A percentile compares a stretch with the other conserved stretches of the same genome.
Conservation (phyloP, 2,797 vertebrate genomes). For the Hemibagrus guttatus region DNA sequence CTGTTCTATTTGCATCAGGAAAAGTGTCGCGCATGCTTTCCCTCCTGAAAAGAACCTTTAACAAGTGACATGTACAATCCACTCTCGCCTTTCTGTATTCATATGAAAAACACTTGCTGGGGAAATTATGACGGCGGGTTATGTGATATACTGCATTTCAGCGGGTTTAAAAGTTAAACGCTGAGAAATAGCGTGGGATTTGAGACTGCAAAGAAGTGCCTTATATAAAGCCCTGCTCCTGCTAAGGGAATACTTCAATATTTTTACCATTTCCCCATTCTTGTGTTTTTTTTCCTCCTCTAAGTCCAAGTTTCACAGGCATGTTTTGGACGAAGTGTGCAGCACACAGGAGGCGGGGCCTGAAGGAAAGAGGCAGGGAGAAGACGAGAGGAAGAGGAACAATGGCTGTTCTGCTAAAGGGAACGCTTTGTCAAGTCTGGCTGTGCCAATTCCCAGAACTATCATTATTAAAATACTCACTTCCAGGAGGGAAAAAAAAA, state of each 20-base stretch:
- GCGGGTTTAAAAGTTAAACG: conserved; percentile 27
- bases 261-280: conserved; percentile 57
- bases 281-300: neutral
- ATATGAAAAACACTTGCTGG: neutral
- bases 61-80: neutral
- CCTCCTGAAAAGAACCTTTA: conserved; percentile 4
- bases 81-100: neutral
- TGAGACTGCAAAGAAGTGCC: conserved; percentile 29
- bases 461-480: conserved; percentile 84
- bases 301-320: conserved; percentile 71
- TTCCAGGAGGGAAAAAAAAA: conserved; percentile 72
- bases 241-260: conserved; percentile 59
- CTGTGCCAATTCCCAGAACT: conserved; percentile 77
- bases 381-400: conserved; percentile 66
- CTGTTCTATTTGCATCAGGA: conserved; percentile 73
- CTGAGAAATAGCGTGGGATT: conserved; percentile 23
- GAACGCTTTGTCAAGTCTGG: conserved; percentile 65
- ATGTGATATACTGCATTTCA: conserved; percentile 26
- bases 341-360: conserved; percentile 71
- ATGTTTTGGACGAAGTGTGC: conserved; percentile 59
- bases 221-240: conserved; percentile 27
- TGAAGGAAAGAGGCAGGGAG: conserved; percentile 68
- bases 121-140: neutral
- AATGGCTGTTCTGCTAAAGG: conserved; percentile 72
- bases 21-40: conserved; percentile 57